Percentiles rank a stretch among this genome's conserved stretches.
Conservation (phyloP, 2,113 vertebrate genomes). For the Apeltes quadracus region DNA sequence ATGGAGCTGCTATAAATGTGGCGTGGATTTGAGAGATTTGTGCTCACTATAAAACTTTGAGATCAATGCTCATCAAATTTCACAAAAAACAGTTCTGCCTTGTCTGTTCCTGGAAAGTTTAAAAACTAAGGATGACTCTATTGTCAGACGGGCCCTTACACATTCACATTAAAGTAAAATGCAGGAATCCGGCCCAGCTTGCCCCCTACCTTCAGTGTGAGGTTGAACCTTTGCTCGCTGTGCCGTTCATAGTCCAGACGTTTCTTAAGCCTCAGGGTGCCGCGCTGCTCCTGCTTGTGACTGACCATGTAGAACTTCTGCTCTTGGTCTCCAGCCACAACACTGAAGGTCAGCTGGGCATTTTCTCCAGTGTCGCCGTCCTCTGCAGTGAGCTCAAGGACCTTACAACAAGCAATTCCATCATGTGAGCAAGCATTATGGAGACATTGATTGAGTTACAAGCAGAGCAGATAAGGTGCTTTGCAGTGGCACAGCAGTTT, state of each 20-base stretch:
- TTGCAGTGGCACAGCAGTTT: not conserved
- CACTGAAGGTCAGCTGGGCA: slow-evolving; percentile 85
- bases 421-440: not conserved
- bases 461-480: not conserved
- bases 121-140: too few relatives aligned
- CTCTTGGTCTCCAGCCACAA: slow-evolving; percentile 86
- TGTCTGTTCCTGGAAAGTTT: not conserved
- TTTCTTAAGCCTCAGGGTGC: slow-evolving; percentile 85
- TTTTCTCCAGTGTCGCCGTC: slow-evolving; percentile 86
- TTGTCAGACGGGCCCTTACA: not conserved
- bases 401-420: slow-evolving; percentile 38
- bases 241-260: slow-evolving; percentile 86
- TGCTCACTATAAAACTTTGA: slow-evolving; percentile 3
- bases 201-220: slow-evolving; percentile 80
- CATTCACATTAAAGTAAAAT: slow-evolving; percentile 8
- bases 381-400: slow-evolving; percentile 81
- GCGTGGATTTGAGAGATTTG: slow-evolving; percentile 8
- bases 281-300: slow-evolving; percentile 81
- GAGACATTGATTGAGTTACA: not conserved
- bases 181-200: not conserved
- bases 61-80: not conserved
- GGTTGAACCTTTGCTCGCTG: slow-evolving; percentile 86
- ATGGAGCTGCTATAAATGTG: not conserved
- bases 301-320: slow-evolving; percentile 89
- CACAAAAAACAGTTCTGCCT: not conserved